Percentiles rank a stretch among this genome's conserved stretches.
Evolutionary conservation across 37 sponge, comb jelly and placozoan species (phyloP).

Genomic region (Oscarella lobularis): DNA sequence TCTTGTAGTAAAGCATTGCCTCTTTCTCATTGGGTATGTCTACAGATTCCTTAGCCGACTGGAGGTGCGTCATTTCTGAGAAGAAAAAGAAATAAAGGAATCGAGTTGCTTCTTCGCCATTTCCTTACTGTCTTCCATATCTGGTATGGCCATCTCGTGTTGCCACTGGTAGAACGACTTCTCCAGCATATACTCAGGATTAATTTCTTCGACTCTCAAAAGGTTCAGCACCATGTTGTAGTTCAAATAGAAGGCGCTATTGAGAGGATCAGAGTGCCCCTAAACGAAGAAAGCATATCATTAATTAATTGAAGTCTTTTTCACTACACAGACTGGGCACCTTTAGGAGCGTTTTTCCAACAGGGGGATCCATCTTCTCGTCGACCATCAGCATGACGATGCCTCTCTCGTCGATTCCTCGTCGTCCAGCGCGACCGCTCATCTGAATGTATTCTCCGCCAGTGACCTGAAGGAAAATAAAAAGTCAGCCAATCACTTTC

Average conservation of each 20-base stretch:
- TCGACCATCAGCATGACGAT: conserved; percentile 96
- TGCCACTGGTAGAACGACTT: conserved; percentile 95
- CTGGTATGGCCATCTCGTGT: conserved; percentile 82
- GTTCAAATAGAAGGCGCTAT: conserved; percentile 92
- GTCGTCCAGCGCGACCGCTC: conserved; percentile 95
- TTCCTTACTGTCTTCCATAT: conserved; percentile 51
- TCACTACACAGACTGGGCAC: conserved; percentile 12
- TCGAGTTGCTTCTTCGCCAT: neutral
- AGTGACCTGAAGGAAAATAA: conserved; percentile 41
- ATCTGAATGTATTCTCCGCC: conserved; percentile 99
- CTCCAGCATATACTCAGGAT: conserved; percentile 97
- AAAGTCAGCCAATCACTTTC: neutral
- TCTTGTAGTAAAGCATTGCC: conserved; percentile 64
- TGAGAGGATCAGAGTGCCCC: conserved; percentile 88
- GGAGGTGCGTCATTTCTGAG: conserved; percentile 42
- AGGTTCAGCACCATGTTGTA: conserved; percentile 98
- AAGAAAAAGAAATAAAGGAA: neutral
- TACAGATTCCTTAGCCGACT: conserved; percentile 51
- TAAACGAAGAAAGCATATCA: conserved; percentile 14
- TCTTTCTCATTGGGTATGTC: conserved; percentile 60
- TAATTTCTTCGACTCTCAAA: conserved; percentile 92
- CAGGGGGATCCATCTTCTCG: conserved; percentile 82
- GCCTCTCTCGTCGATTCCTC: conserved; percentile 94
- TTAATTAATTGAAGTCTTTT: neutral
- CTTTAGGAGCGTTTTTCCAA: conserved; percentile 56